These are phyloP conservation scores for Pardalotus punctatus DNA, from an alignment of 2,113 vertebrate genomes.

Conservation along the genomic window DNA sequence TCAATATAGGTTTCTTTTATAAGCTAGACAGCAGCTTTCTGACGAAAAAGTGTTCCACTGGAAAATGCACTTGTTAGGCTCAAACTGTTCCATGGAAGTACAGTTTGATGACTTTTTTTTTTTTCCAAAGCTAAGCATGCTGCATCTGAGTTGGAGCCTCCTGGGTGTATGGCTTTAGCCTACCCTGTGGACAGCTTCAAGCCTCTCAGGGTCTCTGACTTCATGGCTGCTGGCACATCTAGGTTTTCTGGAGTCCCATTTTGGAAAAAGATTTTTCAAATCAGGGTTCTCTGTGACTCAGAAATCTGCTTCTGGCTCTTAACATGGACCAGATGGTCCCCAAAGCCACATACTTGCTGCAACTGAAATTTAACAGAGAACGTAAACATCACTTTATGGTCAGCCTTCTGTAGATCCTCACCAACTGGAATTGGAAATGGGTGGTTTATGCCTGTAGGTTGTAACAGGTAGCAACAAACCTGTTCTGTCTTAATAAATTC, in stretches of 20 bases:
- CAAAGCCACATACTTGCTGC: neutral
- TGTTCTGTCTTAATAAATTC: constrained; percentile 15
- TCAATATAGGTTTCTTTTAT: constrained; percentile 17
- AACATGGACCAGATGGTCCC: constrained; percentile 19
- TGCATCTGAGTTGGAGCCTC: neutral
- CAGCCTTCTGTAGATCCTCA: neutral
- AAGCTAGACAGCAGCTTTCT: constrained; percentile 29
- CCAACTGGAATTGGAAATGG: neutral
- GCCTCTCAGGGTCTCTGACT: neutral
- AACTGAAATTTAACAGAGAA: neutral
- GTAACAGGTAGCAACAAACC: constrained; percentile 39
- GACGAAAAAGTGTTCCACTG: constrained; percentile 15
- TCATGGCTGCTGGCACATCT: neutral
- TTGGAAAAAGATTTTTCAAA: constrained; percentile 6
- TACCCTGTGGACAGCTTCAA: neutral
- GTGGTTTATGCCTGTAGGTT: constrained; percentile 12
- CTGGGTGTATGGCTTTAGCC: neutral
- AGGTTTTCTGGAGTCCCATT: neutral
- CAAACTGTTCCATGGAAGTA: constrained; percentile 11
- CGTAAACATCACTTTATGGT: neutral
- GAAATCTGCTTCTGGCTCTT: neutral
- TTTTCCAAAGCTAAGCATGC: neutral
- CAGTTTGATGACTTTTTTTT: neutral
- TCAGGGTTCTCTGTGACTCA: neutral
- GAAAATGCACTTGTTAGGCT: constrained; percentile 51